Percentiles rank a stretch among this genome's conserved stretches.
These are phyloP conservation scores for Hydractinia symbiolongicarpus DNA, from an alignment of 30 jellyfish, hydroid and myxozoan species.

Conservation along the genomic window DNA sequence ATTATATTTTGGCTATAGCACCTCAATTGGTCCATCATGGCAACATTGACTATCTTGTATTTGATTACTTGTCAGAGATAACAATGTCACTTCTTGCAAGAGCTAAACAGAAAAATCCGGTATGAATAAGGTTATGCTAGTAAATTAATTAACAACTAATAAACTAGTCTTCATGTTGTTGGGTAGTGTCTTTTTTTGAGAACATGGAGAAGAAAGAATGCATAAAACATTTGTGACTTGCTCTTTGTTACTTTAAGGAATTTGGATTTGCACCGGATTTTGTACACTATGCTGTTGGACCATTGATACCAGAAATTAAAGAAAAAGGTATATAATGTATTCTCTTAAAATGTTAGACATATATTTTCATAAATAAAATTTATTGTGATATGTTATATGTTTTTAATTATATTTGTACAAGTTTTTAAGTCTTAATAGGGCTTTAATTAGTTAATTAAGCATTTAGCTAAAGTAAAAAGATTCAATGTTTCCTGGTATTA, in stretches of 20 bases:
- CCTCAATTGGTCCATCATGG: constrained; percentile 85
- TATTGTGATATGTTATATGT: too few relatives aligned
- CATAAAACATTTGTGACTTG: too few relatives aligned
- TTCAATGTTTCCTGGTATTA: too few relatives aligned
- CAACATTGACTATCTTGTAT: constrained; percentile 57
- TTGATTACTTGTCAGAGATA: constrained; percentile 80
- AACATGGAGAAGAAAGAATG: too few relatives aligned
- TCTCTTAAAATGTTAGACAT: not conserved
- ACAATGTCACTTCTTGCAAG: constrained; percentile 82
- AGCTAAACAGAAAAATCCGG: constrained; percentile 55
- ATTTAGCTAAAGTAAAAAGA: too few relatives aligned
- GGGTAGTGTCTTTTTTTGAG: not conserved
- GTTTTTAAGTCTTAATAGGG: too few relatives aligned
- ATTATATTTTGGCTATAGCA: constrained; percentile 9
- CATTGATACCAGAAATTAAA: constrained; percentile 59
- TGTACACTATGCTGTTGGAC: constrained; percentile 63
- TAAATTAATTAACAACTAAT: not conserved
- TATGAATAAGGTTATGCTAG: not conserved
- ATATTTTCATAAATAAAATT: not conserved
- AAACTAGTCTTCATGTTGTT: not conserved
- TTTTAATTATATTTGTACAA: too few relatives aligned
- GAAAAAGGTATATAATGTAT: constrained; percentile 34
- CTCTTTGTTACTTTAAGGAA: constrained; percentile 13
- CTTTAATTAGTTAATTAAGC: too few relatives aligned
- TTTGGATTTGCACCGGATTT: constrained; percentile 82